A percentile compares a stretch with the other conserved stretches of the same genome.
Evolutionary conservation across 2,797 vertebrate genomes (phyloP).

Genomic region (Epinephelus malabaricus): DNA sequence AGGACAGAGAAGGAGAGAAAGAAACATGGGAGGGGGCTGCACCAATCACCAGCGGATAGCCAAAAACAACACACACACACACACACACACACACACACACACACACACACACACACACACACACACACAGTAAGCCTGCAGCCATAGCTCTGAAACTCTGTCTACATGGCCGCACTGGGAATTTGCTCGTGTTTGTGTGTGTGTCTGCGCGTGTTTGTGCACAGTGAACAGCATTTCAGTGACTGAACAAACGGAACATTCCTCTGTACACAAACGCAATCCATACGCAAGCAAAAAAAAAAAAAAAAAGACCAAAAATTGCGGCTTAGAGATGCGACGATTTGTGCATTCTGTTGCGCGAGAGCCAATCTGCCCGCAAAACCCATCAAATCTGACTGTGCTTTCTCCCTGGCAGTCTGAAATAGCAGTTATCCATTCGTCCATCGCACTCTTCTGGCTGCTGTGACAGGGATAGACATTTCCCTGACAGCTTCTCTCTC

Average conservation of each 20-base stretch:
- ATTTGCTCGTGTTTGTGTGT: slow-evolving; percentile 58
- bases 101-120: slow-evolving; percentile 39
- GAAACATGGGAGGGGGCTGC: slow-evolving; percentile 40
- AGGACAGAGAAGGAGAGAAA: slow-evolving; percentile 71
- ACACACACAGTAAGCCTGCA: slow-evolving; percentile 60
- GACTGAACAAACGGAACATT: slow-evolving; percentile 67
- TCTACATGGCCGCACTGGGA: slow-evolving; percentile 68
- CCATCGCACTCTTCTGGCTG: slow-evolving; percentile 78
- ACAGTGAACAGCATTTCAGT: slow-evolving; percentile 51
- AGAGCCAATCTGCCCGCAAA: slow-evolving; percentile 60
- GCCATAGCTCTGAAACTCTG: slow-evolving; percentile 70
- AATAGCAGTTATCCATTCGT: slow-evolving; percentile 81
- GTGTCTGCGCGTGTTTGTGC: slow-evolving; percentile 57
- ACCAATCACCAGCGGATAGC: slow-evolving; percentile 56
- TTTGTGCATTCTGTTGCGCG: slow-evolving; percentile 53
- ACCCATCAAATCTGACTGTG: slow-evolving; percentile 69
- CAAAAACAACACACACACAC: slow-evolving; percentile 56
- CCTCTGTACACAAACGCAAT: slow-evolving; percentile 47
- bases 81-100: slow-evolving; percentile 40
- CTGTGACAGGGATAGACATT: slow-evolving; percentile 82
- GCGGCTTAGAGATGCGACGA: slow-evolving; percentile 23
- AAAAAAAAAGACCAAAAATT: slow-evolving; percentile 30
- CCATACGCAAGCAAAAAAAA: slow-evolving; percentile 26
- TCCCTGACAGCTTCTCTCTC: slow-evolving; percentile 78
- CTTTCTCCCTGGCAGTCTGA: slow-evolving; percentile 68